Evolutionary conservation across 1,140 invertebrate genomes (phyloP), one percentile per base, ranked within the genome.

Genomic region (Heliconius eleuchia): DNA sequence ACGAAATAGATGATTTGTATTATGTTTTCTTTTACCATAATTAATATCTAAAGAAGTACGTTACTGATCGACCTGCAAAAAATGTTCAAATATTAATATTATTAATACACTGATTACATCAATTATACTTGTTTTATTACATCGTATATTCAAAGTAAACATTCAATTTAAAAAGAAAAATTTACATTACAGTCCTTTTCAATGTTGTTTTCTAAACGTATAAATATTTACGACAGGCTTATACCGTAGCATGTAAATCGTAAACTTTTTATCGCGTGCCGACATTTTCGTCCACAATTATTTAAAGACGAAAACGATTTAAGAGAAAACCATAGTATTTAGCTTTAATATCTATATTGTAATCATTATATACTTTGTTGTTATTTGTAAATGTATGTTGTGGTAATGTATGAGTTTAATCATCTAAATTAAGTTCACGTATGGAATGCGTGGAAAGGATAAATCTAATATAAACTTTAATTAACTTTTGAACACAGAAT

Each of bases 1-100:
- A 84, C 82, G 73, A 81, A 82, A 78, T 66, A 80, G 78, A 76
- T 82, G 74, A 70, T 30, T 80, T 80, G 71, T 79, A 82, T 73
- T 73, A 66, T 85, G 74, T 78, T 60, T 37, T 60, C 77, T 80
- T 57, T 85, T 86, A 85, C 85, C 85, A 83, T 83, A 70, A 77
- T 71, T 73, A 55, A 75, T 79, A 80, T 85, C 79, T 79, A 83
- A 84, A 82, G 80, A 50, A 83, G 85, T 78, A 82, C 81, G 74
- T 77, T 78, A 76, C 79, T 52, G 79, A 76, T 80, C n/a, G 73
- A 86, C 85, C 85, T 86, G 85, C 73, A 86, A 86, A 85, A 86
- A 82, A 86, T 83, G 2, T 77, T 66, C 1, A 66, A 30, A 27
- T 39, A 72, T 72, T 72, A 72, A 39, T 42, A 46, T 16, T 4